A percentile compares a stretch with the other conserved stretches of the same genome.
Evolutionary conservation across 2,888 invertebrate species (phyloP).

Genomic region (Octonoba sinensis): DNA sequence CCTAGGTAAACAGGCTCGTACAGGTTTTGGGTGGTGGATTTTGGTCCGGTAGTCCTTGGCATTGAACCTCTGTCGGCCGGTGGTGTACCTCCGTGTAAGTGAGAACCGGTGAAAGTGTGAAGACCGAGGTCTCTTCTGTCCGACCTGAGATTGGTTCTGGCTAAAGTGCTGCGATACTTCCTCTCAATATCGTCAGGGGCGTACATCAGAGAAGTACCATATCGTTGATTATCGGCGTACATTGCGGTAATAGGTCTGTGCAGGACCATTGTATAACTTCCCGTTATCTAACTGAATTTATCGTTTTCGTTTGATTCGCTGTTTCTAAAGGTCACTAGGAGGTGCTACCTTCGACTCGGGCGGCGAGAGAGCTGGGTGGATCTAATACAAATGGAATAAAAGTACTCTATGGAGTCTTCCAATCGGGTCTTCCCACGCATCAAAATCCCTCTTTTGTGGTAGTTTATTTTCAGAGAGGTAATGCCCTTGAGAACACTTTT

Average conservation of each 20-base stretch:
- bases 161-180: slow-evolving; percentile 63
- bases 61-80: slow-evolving; percentile 3
- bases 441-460: not conserved
- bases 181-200: slow-evolving; percentile 64
- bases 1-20: slow-evolving; percentile 34
- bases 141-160: slow-evolving; percentile 60
- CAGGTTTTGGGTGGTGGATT: slow-evolving; percentile 10
- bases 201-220: slow-evolving; percentile 64
- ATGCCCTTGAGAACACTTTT: too few species aligned
- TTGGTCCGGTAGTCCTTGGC: not conserved
- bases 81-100: slow-evolving; percentile 44
- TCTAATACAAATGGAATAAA: slow-evolving; percentile 11
- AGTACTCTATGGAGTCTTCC: slow-evolving; percentile 5
- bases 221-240: slow-evolving; percentile 66
- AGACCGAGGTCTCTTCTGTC: slow-evolving; percentile 63
- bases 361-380: not conserved
- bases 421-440: slow-evolving; percentile 29
- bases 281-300: slow-evolving; percentile 2
- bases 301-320: slow-evolving; percentile 24
- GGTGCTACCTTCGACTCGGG: not conserved
- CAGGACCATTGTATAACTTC: slow-evolving; percentile 11
- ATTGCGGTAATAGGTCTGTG: slow-evolving; percentile 63
- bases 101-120: slow-evolving; percentile 56
- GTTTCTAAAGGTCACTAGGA: slow-evolving; percentile 30
- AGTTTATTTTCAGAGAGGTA: slow-evolving; percentile 29